Evolutionary conservation across 2,888 invertebrate genomes (phyloP).

Genomic region (Lasioglossum oenotherae): DNA sequence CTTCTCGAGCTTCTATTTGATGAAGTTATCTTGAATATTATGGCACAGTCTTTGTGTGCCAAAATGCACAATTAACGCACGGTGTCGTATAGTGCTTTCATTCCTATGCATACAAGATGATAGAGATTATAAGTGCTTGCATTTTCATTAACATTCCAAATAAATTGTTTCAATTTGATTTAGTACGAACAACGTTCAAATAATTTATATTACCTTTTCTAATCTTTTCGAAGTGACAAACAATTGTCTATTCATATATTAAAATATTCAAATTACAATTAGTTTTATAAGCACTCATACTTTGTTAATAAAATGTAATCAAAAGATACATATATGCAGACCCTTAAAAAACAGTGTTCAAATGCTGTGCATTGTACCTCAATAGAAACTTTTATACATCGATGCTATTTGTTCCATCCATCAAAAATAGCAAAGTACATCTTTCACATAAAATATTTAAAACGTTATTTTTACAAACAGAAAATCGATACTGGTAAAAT

Average conservation of each 20-base stretch:
- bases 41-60: conserved; percentile 57
- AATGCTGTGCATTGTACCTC: conserved; percentile 34
- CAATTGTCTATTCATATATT: conserved; percentile 46
- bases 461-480: conserved; percentile 15
- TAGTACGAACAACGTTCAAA: conserved; percentile 23
- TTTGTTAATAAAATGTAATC: conserved; percentile 44
- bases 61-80: conserved; percentile 66
- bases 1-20: conserved; percentile 53
- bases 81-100: conserved; percentile 43
- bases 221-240: conserved; percentile 45
- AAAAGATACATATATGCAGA: conserved; percentile 37
- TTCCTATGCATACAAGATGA: conserved; percentile 27
- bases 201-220: conserved; percentile 34
- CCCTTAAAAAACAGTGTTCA: conserved; percentile 45
- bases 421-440: conserved; percentile 21
- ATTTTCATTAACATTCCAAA: conserved; percentile 20
- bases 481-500: conserved; percentile 8
- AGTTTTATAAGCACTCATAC: conserved; percentile 42
- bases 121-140: conserved; percentile 25
- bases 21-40: conserved; percentile 66
- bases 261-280: conserved; percentile 51
- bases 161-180: conserved; percentile 27
- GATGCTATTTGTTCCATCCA: conserved; percentile 15
- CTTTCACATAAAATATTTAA: conserved; percentile 11
- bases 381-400: conserved; percentile 26